Percentiles rank a stretch among this genome's conserved stretches.
phyloP scores from a whole-genome alignment of 2,888 invertebrate species.

The Lasioglossum figueresi region DNA sequence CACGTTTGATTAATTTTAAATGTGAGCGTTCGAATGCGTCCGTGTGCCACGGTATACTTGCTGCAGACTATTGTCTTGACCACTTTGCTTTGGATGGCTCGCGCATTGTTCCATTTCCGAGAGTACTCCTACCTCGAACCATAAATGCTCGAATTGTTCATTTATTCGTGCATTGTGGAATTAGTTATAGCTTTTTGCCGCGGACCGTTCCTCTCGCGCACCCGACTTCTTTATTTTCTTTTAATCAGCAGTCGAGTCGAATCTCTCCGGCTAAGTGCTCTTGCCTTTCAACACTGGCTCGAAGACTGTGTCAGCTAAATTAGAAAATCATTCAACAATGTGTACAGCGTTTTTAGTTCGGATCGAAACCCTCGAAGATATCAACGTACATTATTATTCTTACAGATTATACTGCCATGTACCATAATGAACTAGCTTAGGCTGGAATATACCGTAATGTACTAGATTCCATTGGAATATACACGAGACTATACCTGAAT shows the following conservation, averaged over 20 bases:
- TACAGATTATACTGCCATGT: neutral
- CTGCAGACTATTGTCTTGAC: slow-evolving; percentile 22
- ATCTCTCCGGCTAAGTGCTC: slow-evolving; percentile 5
- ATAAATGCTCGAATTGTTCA: slow-evolving; percentile 21
- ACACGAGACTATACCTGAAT: no score
- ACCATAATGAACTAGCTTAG: no score
- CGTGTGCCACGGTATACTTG: slow-evolving; percentile 17
- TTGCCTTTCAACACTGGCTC: neutral
- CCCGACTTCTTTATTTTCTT: neutral
- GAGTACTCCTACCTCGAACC: slow-evolving; percentile 11
- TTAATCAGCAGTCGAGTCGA: neutral
- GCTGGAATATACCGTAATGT: no score
- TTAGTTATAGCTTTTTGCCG: slow-evolving; percentile 14
- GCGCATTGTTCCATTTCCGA: slow-evolving; percentile 14
- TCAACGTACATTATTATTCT: neutral
- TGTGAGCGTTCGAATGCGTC: slow-evolving; percentile 18
- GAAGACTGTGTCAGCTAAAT: slow-evolving; percentile 5
- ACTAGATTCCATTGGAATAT: no score
- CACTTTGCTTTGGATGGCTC: slow-evolving; percentile 21
- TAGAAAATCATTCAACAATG: neutral
- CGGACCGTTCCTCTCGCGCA: neutral
- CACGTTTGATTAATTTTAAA: slow-evolving; percentile 19
- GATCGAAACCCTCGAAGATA: neutral
- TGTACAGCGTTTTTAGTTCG: neutral
- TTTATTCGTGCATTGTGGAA: slow-evolving; percentile 13